Conservation (phyloP, 2,797 vertebrate species). For the Macropus fuliginosus region DNA sequence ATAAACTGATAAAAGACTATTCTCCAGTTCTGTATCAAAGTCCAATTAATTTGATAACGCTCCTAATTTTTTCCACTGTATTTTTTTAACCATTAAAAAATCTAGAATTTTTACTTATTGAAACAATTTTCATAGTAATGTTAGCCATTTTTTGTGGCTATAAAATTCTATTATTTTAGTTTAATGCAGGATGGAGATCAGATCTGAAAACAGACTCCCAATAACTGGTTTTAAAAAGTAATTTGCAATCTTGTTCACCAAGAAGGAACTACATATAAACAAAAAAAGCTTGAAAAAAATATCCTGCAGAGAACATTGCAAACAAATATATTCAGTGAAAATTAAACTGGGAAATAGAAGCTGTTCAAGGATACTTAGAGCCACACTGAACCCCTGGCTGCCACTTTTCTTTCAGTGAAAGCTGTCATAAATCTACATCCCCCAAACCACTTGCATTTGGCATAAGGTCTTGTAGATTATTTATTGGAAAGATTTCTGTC, state of each 20-base stretch:
- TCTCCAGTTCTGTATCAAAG: constrained; percentile 6
- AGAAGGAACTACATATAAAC: constrained; percentile 62
- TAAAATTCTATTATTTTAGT: background rate
- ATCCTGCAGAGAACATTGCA: constrained; percentile 32
- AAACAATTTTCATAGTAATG: background rate
- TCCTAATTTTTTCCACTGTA: constrained; percentile 42
- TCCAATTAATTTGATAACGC: background rate
- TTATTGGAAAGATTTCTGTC: constrained; percentile 84
- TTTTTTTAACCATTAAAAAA: constrained; percentile 1
- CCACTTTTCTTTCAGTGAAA: constrained; percentile 75
- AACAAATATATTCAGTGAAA: constrained; percentile 64
- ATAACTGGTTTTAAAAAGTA: constrained; percentile 49
- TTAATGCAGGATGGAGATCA: constrained; percentile 34
- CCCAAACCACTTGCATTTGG: constrained; percentile 83
- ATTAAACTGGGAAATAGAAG: constrained; percentile 74
- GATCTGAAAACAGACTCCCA: constrained; percentile 49
- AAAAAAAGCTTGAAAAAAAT: constrained; percentile 42
- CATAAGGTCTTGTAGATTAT: constrained; percentile 82
- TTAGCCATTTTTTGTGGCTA: background rate
- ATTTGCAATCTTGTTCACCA: constrained; percentile 57
- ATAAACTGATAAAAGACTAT: background rate
- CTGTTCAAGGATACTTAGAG: constrained; percentile 62
- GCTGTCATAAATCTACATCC: constrained; percentile 85
- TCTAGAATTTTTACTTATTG: background rate
- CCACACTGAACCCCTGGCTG: constrained; percentile 8